These are phyloP conservation scores for Palythoa grandiflora DNA, from an alignment of 92 coral and sea anemone genomes.

Conservation along the genomic window DNA sequence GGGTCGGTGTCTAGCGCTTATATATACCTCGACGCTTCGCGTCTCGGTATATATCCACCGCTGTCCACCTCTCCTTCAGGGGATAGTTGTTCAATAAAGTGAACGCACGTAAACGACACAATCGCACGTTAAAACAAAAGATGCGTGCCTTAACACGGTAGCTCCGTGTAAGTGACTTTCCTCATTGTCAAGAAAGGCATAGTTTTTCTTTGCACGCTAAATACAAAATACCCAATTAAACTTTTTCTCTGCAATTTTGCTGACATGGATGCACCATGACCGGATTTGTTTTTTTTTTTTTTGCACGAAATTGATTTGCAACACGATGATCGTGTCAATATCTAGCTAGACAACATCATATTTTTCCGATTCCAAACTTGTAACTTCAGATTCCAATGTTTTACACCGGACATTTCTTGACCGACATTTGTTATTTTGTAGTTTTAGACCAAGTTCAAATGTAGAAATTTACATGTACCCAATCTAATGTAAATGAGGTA, in stretches of 20 bases:
- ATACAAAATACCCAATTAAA: constrained; percentile 11
- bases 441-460: background rate
- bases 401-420: constrained; percentile 24
- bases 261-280: constrained; percentile 13
- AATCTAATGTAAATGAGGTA: too few species aligned
- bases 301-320: constrained; percentile 12
- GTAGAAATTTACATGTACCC: too few species aligned
- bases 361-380: background rate
- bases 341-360: background rate
- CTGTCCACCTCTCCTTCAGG: too few species aligned
- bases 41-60: too few species aligned
- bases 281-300: constrained; percentile 4
- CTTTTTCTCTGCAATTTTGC: constrained; percentile 25
- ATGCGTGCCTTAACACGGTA: constrained; percentile 6
- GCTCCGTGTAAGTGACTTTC: background rate
- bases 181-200: constrained; percentile 25
- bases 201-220: constrained; percentile 25
- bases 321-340: constrained; percentile 15
- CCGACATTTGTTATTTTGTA: constrained; percentile 13
- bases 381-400: background rate
- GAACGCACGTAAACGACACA: constrained; percentile 22
- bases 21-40: too few species aligned
- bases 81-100: too few species aligned
- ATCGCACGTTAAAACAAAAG: constrained; percentile 23
- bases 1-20: too few species aligned